A percentile compares a stretch with the other conserved stretches of the same genome.
phyloP scores from a whole-genome alignment of 2,888 invertebrate species.

The Punctoribates punctum region DNA sequence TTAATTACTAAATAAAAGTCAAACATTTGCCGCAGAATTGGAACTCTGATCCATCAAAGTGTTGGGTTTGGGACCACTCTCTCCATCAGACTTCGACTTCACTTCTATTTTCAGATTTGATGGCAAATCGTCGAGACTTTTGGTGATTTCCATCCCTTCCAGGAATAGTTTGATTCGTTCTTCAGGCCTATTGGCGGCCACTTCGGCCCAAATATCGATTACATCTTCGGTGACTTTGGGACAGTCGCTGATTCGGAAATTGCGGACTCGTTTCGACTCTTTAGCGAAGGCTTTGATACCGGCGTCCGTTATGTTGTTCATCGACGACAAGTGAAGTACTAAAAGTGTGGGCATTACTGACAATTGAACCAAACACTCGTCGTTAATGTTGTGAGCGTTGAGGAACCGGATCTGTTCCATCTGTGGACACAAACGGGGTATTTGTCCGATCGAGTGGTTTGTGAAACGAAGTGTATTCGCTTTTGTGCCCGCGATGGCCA shows the following conservation, averaged over 20 bases:
- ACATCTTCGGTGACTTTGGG: not conserved
- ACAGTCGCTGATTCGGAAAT: slow-evolving; percentile 24
- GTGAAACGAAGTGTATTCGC: slow-evolving; percentile 12
- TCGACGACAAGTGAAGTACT: slow-evolving; percentile 22
- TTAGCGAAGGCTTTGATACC: not conserved
- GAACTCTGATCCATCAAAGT: not conserved
- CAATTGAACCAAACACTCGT: not conserved
- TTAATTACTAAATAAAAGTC: too few relatives aligned
- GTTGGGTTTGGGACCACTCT: not conserved
- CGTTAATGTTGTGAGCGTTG: not conserved
- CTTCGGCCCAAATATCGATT: slow-evolving; percentile 2
- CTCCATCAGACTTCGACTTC: not conserved
- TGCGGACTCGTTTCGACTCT: not conserved
- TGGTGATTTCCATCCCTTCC: not conserved
- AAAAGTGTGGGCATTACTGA: not conserved
- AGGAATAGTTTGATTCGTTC: slow-evolving; percentile 10
- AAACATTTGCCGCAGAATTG: too few relatives aligned
- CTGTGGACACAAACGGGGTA: not conserved
- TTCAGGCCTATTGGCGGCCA: not conserved
- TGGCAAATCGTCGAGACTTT: not conserved
- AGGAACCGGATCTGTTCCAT: slow-evolving; percentile 32
- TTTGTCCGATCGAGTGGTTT: not conserved
- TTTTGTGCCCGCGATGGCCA: slow-evolving; percentile 32
- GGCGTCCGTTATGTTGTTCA: not conserved
- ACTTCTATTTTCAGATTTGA: slow-evolving; percentile 5